phyloP scores from a whole-genome alignment of 2,113 vertebrate genomes.

The Murina feae region DNA sequence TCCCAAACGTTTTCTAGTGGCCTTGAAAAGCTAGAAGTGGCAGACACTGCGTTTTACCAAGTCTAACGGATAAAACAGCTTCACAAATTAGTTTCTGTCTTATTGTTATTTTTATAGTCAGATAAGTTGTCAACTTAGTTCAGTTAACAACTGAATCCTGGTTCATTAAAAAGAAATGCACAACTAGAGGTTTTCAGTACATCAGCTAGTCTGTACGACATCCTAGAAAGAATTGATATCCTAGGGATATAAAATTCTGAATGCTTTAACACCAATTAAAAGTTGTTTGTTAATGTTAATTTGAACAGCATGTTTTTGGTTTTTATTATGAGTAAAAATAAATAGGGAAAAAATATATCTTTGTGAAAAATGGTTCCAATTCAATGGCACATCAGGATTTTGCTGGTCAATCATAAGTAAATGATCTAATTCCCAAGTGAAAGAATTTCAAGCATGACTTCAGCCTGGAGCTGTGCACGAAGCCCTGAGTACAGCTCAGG shows the following conservation, averaged over 20 bases:
- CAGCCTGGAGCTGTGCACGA: not conserved
- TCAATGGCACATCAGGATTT: not conserved
- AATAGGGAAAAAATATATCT: not conserved
- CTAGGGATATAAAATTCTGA: not conserved
- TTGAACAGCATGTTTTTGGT: fast-evolving
- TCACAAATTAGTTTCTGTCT: not conserved
- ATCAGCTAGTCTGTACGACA: not conserved
- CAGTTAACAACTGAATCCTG: not conserved
- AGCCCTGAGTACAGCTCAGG: not conserved
- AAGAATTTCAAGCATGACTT: not conserved
- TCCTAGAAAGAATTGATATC: not conserved
- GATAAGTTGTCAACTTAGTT: not conserved
- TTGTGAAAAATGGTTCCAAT: not conserved
- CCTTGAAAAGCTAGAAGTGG: not conserved
- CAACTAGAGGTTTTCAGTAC: not conserved
- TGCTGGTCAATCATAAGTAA: not conserved
- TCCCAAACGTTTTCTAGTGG: not conserved
- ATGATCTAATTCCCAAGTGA: not conserved
- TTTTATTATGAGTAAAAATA: not conserved
- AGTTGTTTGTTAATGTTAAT: not conserved
- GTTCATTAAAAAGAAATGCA: not conserved
- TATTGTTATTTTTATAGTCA: not conserved
- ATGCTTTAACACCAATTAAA: not conserved
- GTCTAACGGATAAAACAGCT: not conserved
- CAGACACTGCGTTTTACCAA: not conserved